Conservation (phyloP, 92 coral and sea anemone genomes). For the Ricordea florida region DNA sequence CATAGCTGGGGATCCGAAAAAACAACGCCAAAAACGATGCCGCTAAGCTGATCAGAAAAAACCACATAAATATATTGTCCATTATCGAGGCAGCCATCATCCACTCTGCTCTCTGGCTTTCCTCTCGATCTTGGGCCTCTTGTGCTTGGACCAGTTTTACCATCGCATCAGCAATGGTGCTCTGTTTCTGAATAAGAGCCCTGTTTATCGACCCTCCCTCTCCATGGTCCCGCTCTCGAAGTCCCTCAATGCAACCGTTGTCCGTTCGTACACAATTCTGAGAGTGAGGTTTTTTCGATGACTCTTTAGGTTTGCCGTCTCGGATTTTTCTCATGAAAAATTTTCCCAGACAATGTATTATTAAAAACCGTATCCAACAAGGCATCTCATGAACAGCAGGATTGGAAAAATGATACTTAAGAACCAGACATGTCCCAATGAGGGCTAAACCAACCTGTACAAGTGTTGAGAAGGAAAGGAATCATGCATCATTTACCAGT, state of each 20-base stretch:
- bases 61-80: constrained; percentile 88
- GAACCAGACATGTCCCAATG: constrained; percentile 92
- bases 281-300: constrained; percentile 21
- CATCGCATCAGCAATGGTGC: constrained; percentile 70
- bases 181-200: constrained; percentile 80
- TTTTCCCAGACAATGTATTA: constrained; percentile 85
- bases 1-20: constrained; percentile 35
- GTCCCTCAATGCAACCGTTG: constrained; percentile 43
- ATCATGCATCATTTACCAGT: not conserved
- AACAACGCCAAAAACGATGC: constrained; percentile 66
- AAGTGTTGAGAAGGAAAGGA: not conserved
- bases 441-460: constrained; percentile 93
- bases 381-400: constrained; percentile 88
- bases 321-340: constrained; percentile 63
- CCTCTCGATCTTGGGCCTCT: constrained; percentile 77
- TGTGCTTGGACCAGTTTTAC: constrained; percentile 77
- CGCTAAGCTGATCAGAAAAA: constrained; percentile 69
- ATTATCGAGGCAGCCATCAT: constrained; percentile 90
- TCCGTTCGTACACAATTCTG: constrained; percentile 28
- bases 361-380: constrained; percentile 83
- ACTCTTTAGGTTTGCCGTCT: constrained; percentile 20
- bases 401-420: constrained; percentile 87
- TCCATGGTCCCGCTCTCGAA: too few relatives aligned
- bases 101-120: constrained; percentile 86
- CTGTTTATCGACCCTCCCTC: constrained; percentile 17